Evolutionary conservation across 1,140 invertebrate genomes (phyloP).

Genomic region (Hypsibius dujardini): DNA sequence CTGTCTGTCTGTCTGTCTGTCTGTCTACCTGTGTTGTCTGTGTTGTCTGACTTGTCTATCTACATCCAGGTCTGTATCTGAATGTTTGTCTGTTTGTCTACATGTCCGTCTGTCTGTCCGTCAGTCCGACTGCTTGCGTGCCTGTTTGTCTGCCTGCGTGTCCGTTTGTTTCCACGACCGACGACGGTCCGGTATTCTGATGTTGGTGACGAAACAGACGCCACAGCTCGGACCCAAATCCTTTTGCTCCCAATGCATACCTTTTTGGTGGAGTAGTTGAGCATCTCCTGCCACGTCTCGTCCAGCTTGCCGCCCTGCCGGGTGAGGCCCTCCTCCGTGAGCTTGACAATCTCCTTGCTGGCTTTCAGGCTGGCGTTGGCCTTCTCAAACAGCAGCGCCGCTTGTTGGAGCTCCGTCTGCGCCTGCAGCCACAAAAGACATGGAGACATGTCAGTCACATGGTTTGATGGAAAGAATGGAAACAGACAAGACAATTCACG

Average conservation of each 20-base stretch:
- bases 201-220: background rate
- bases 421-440: conserved; percentile 7
- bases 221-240: background rate
- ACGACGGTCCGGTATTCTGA: background rate
- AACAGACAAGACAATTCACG: background rate
- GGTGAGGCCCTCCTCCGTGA: background rate
- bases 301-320: conserved; percentile 15
- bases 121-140: no score
- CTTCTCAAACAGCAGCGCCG: conserved; percentile 9
- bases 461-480: background rate
- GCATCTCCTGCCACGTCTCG: conserved; percentile 16
- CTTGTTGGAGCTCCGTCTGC: conserved; percentile 14
- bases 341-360: conserved; percentile 16
- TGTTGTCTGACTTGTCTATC: no score
- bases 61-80: no score
- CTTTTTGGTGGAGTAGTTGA: conserved; percentile 14
- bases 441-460: background rate
- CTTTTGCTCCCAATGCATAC: background rate
- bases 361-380: conserved; percentile 3
- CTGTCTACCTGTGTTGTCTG: no score
- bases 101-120: no score
- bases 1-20: no score
- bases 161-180: no score
- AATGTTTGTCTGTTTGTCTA: no score
- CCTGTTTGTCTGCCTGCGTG: no score